Base-by-base conservation (phyloP, 2,888 invertebrate species). In the Morpho deidamia region DNA sequence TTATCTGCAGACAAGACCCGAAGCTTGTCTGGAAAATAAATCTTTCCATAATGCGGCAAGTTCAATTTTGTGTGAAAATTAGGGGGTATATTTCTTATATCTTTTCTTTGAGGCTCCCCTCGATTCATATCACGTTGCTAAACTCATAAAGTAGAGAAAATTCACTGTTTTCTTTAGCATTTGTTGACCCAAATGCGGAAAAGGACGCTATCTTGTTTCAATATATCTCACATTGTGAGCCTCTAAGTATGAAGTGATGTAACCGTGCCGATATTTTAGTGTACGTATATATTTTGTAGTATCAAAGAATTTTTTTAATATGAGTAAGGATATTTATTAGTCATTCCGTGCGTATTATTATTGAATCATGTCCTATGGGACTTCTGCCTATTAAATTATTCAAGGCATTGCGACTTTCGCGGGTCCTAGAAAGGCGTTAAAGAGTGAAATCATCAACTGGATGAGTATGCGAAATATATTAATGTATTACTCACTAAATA, bases 371-470 rank as follows among this genome's bases (percentile, higher is more conserved):
- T 74, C 77, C 71, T 79, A 70, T 71, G 75, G 77, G 82, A 69
- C 70, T 78, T 69, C 58, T 60, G 65, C 67, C 68, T 72, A 73
- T 76, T 84, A 81, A 81, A 81, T 86, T 86, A 87, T 87, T 87
- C 83, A 86, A 71, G 67, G 76, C 79, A 83, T 78, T 80, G 74
- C 76, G 74, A 75, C 67, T 72, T 72, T 78, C 79, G 74, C 76
- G 74, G 75, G 68, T 72, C 72, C 76, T 85, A 82, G 83, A 81
- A 80, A 86, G 83, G 86, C 86, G 86, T 83, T 85, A 85, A 86
- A 82, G 78, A 85, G 84, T 80, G 82, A 85, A 85, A 80, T 75
- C 80, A 78, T 74, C 76, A 80, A 83, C 76, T 75, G 78, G 79
- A 70, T 73, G 78, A 77, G 81, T 83, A 23, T 23, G 23, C 23